Percentiles rank a stretch among this genome's conserved stretches.
Evolutionary conservation across 2,888 invertebrate species (phyloP).

Genomic region (Drosophila buzzatii): DNA sequence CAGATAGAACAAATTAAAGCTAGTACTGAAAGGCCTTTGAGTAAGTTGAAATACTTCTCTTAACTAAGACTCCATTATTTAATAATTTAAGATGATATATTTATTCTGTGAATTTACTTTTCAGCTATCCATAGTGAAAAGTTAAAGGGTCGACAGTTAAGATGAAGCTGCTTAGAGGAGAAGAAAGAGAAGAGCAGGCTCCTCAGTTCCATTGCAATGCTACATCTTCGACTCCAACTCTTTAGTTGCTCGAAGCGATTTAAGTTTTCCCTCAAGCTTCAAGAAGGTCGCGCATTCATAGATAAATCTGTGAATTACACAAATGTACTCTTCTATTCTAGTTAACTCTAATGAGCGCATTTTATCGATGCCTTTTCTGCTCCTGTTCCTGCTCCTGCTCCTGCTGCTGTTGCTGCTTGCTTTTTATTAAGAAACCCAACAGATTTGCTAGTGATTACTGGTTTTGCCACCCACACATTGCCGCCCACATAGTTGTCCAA

Average conservation of each 20-base stretch:
- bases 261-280: neutral
- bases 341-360: conserved; percentile 17
- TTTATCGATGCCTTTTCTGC: conserved; percentile 7
- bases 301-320: conserved; percentile 5
- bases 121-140: too few relatives aligned
- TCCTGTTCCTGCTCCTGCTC: neutral
- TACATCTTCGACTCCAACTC: neutral
- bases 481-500: neutral
- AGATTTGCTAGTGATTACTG: conserved; percentile 55
- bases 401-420: neutral
- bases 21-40: neutral
- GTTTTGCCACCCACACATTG: conserved; percentile 19
- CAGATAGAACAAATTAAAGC: too few relatives aligned
- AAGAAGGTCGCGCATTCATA: neutral
- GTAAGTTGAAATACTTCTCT: neutral
- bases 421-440: conserved; percentile 41
- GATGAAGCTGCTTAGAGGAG: too few relatives aligned
- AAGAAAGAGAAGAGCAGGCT: too few relatives aligned
- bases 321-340: neutral
- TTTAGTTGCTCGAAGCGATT: neutral
- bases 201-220: neutral
- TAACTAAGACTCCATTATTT: neutral
- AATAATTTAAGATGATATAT: too few relatives aligned
- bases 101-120: neutral
- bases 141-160: neutral